A percentile compares a stretch with the other conserved stretches of the same genome.
Evolutionary conservation across 2,797 vertebrate genomes (phyloP).

Genomic region (Gila robusta): DNA sequence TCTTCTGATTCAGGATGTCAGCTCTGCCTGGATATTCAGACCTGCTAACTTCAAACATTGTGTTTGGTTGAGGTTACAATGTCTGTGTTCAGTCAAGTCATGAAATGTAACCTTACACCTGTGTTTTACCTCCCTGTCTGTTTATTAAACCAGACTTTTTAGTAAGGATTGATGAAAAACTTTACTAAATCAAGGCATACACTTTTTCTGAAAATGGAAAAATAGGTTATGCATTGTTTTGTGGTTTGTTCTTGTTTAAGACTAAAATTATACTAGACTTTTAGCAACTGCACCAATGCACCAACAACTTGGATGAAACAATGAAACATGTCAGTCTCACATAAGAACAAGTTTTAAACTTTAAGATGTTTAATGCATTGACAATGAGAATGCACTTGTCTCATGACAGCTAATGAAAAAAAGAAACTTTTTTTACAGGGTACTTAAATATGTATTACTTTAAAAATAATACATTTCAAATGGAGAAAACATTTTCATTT

Average conservation of each 20-base stretch:
- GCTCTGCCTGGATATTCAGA: background rate
- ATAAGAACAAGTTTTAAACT: constrained; percentile 18
- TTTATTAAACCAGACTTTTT: constrained; percentile 50
- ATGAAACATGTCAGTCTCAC: constrained; percentile 38
- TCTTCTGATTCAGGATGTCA: background rate
- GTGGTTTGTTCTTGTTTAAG: background rate
- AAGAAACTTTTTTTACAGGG: background rate
- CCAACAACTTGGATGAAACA: constrained; percentile 39
- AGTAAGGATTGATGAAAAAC: constrained; percentile 48
- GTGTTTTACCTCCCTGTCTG: constrained; percentile 44
- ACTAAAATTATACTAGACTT: constrained; percentile 40
- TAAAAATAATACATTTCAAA: background rate
- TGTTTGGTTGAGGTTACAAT: background rate
- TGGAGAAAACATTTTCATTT: background rate
- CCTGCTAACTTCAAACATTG: background rate
- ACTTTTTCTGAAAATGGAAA: constrained; percentile 23
- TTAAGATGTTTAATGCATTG: background rate
- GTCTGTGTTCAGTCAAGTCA: constrained; percentile 37
- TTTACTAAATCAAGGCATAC: constrained; percentile 37
- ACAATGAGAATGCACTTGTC: constrained; percentile 1
- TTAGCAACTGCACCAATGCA: background rate
- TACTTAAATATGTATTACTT: background rate
- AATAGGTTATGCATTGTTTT: constrained; percentile 8
- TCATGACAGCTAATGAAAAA: background rate
- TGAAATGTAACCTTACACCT: constrained; percentile 37